phyloP scores from a whole-genome alignment of 2,888 invertebrate species.

The Adineta ricciae region DNA sequence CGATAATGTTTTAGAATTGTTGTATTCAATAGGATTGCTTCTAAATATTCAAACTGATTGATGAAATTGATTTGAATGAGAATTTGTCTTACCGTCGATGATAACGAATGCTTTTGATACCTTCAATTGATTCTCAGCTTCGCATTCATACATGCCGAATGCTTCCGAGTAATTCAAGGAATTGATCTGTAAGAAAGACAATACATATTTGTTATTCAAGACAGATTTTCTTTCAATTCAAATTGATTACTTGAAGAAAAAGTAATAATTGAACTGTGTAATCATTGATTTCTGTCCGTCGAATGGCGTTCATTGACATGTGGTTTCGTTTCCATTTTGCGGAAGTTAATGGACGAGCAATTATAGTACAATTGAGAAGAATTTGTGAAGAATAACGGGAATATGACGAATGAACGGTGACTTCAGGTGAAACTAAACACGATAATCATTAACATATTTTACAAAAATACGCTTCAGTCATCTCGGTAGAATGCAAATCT shows the following conservation, averaged over 20 bases:
- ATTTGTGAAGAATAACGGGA: not conserved
- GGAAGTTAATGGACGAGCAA: not conserved
- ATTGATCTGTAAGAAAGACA: not conserved
- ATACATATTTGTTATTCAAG: too few species aligned
- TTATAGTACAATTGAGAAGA: conserved; percentile 1
- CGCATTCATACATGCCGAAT: conserved; percentile 11
- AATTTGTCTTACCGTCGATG: not conserved
- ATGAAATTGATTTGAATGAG: not conserved
- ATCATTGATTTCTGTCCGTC: not conserved
- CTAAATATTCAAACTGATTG: not conserved
- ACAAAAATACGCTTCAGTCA: too few species aligned
- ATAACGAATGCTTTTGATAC: not conserved
- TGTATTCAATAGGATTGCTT: not conserved
- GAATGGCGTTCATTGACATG: not conserved
- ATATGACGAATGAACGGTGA: not conserved
- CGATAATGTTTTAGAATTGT: not conserved
- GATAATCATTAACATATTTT: not conserved
- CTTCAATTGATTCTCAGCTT: conserved; percentile 11
- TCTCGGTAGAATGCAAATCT: too few species aligned
- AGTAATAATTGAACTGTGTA: not conserved
- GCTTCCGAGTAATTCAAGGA: not conserved
- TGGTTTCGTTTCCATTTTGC: conserved; percentile 12
- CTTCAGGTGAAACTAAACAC: not conserved
- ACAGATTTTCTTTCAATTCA: not conserved
- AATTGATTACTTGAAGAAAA: not conserved